Evolutionary conservation across 2,113 vertebrate genomes (phyloP).

Genomic region (Ellobius talpinus): DNA sequence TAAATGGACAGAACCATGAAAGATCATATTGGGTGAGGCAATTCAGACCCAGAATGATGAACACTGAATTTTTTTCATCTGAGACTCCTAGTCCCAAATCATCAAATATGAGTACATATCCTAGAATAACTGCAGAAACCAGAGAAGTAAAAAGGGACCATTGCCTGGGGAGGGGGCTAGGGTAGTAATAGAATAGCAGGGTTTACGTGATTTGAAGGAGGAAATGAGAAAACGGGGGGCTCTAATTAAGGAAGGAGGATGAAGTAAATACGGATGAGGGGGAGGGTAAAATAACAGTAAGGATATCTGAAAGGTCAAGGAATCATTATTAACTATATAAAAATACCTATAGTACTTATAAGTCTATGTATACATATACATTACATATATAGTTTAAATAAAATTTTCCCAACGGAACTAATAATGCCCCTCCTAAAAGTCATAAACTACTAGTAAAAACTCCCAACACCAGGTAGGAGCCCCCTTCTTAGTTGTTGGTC

Average conservation of each 20-base stretch:
- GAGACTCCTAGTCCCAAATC: neutral
- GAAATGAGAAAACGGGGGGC: neutral
- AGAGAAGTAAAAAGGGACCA: neutral
- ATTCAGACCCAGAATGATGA: neutral
- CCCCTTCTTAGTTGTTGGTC: neutral
- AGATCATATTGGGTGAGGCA: neutral
- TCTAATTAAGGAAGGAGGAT: neutral
- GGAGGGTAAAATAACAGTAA: neutral
- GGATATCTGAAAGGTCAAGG: neutral
- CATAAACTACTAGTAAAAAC: neutral
- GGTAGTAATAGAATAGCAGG: neutral
- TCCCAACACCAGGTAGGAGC: neutral
- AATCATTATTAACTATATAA: neutral
- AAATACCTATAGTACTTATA: neutral
- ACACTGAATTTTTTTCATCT: neutral
- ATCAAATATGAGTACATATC: neutral
- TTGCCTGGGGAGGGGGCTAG: too few species aligned
- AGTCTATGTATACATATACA: neutral
- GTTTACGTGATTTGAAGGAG: neutral
- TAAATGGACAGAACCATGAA: neutral
- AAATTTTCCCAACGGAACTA: too few species aligned
- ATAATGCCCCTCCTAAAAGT: too few species aligned
- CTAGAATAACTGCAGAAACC: neutral
- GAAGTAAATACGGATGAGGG: neutral
- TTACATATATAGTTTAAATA: too few species aligned